These are phyloP conservation scores for Trypoxylus dichotomus DNA, from an alignment of 1,140 invertebrate species.

Conservation along the genomic window DNA sequence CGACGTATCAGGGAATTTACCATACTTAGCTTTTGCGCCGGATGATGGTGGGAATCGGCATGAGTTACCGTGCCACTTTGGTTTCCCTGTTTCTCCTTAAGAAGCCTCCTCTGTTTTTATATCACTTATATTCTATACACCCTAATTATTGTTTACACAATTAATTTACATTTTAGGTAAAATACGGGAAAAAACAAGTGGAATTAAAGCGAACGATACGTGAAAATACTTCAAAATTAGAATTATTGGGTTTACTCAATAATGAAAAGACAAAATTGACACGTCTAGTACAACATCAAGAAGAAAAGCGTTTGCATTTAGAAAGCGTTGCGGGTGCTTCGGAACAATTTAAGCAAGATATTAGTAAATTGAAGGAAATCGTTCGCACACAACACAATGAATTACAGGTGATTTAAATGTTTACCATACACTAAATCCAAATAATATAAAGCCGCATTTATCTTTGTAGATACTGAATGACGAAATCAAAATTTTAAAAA, in stretches of 20 bases:
- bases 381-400: conserved; percentile 50
- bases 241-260: conserved; percentile 59
- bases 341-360: conserved; percentile 50
- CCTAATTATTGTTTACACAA: too few relatives aligned
- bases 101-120: too few relatives aligned
- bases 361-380: conserved; percentile 51
- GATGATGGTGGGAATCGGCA: too few relatives aligned
- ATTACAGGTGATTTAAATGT: conserved; percentile 48
- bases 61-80: too few relatives aligned
- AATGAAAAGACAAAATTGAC: conserved; percentile 59
- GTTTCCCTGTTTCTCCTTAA: too few relatives aligned
- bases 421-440: not conserved
- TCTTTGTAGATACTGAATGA: conserved; percentile 13
- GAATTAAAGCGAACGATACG: conserved; percentile 55
- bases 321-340: conserved; percentile 40
- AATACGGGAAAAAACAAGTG: conserved; percentile 49
- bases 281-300: conserved; percentile 52
- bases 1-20: too few relatives aligned
- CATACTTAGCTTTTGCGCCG: too few relatives aligned
- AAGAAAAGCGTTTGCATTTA: conserved; percentile 50
- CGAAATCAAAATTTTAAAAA: conserved; percentile 30
- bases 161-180: conserved; percentile 40
- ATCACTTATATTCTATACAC: too few relatives aligned
- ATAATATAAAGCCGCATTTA: not conserved
- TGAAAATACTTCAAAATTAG: conserved; percentile 61